Percentiles rank a stretch among this genome's conserved stretches.
Conservation (phyloP, 2,797 vertebrate genomes). For the Vespertilio murinus region DNA sequence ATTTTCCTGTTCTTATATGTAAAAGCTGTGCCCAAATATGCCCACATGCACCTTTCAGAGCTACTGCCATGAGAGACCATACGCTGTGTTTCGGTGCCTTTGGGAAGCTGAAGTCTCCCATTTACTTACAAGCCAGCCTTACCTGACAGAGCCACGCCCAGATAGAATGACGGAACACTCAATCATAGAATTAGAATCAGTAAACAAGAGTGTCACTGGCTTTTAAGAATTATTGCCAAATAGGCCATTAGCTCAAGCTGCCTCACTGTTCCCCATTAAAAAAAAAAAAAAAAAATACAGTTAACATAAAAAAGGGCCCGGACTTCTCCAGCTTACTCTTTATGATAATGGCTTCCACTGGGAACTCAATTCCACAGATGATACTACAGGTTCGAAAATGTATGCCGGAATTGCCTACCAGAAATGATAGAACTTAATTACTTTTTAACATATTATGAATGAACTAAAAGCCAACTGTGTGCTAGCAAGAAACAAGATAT, state of each 20-base stretch:
- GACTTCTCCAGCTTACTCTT: background rate
- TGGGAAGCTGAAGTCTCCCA: constrained; percentile 31
- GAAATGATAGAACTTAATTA: background rate
- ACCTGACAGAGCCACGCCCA: constrained; percentile 55
- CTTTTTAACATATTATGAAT: background rate
- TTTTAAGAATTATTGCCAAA: constrained; percentile 14
- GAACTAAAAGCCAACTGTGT: background rate
- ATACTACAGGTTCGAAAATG: background rate
- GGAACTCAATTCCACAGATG: background rate
- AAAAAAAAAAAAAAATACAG: background rate
- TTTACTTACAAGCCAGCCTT: constrained; percentile 23
- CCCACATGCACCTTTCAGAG: background rate
- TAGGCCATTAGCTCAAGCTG: background rate
- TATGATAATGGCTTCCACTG: background rate
- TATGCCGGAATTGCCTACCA: background rate
- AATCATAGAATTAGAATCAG: constrained; percentile 36
- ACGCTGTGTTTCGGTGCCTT: background rate
- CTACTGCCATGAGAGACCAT: background rate
- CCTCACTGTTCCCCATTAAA: background rate
- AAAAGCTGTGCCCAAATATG: background rate
- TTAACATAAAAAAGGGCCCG: background rate
- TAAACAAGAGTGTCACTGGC: constrained; percentile 43
- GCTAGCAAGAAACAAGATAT: background rate
- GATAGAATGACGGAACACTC: background rate
- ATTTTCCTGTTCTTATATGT: background rate